A percentile compares a stretch with the other conserved stretches of the same genome.
These are phyloP conservation scores for Temnothorax curvispinosus DNA, from an alignment of 1,140 invertebrate genomes.

Conservation along the genomic window DNA sequence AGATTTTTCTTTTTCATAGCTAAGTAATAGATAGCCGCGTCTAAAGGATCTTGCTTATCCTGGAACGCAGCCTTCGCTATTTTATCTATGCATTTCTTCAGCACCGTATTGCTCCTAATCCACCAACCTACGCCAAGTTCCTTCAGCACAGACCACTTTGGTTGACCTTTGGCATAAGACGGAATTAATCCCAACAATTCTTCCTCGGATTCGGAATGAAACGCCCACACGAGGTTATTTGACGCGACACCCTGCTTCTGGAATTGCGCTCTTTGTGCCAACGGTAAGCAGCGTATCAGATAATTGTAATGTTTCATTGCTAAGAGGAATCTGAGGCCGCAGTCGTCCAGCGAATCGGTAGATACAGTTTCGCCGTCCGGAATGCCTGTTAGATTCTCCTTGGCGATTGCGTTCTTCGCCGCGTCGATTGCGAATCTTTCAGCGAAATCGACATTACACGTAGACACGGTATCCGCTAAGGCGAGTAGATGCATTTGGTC, in stretches of 20 bases:
- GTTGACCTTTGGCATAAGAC: conserved; percentile 92
- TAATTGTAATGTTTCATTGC: conserved; percentile 99
- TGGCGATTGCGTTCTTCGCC: conserved; percentile 89
- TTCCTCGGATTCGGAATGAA: conserved; percentile 99
- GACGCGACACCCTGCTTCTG: conserved; percentile 96
- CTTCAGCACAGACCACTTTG: conserved; percentile 96
- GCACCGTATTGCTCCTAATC: conserved; percentile 94
- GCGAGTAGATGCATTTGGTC: conserved; percentile 99
- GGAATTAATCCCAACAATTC: conserved; percentile 97
- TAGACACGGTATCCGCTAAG: conserved; percentile 98
- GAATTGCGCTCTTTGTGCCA: conserved; percentile 94
- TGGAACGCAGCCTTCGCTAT: conserved; percentile 97
- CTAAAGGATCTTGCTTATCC: conserved; percentile 96
- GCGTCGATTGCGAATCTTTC: conserved; percentile 93
- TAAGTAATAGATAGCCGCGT: conserved; percentile 98
- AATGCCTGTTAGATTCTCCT: conserved; percentile 89
- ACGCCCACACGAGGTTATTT: conserved; percentile 99
- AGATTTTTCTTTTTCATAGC: conserved; percentile 99
- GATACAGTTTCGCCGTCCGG: conserved; percentile 88
- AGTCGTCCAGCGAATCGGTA: conserved; percentile 97
- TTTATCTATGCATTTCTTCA: conserved; percentile 96
- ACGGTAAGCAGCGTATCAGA: conserved; percentile 94
- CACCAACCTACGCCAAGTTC: conserved; percentile 99
- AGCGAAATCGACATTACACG: conserved; percentile 94
- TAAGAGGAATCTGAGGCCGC: conserved; percentile 97